Conservation (phyloP, 2,888 invertebrate species). For the Lasioglossum marginatum region DNA sequence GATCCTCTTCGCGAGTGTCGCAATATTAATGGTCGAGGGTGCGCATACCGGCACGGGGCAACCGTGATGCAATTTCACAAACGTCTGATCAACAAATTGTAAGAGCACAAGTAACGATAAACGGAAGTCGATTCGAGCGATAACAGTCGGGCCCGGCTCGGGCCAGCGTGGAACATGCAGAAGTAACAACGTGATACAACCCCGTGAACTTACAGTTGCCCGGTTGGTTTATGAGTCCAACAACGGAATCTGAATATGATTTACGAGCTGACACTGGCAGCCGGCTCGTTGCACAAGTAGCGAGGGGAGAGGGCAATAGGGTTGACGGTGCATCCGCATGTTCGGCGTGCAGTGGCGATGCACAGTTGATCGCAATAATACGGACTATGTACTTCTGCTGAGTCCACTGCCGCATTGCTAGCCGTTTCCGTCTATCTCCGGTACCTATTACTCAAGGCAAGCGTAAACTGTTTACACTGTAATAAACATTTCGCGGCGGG, state of each 20-base stretch:
- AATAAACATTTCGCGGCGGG: background rate
- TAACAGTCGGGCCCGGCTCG: slow-evolving; percentile 58
- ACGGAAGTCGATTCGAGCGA: slow-evolving; percentile 69
- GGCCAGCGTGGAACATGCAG: slow-evolving; percentile 45
- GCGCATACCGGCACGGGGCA: background rate
- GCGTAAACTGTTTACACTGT: background rate
- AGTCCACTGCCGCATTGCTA: slow-evolving; percentile 53
- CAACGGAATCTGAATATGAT: slow-evolving; percentile 78
- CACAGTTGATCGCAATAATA: slow-evolving; percentile 69
- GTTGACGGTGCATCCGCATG: slow-evolving; percentile 57
- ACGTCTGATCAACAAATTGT: slow-evolving; percentile 31
- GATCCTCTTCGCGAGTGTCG: background rate
- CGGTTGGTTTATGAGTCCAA: slow-evolving; percentile 70
- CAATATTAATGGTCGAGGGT: background rate
- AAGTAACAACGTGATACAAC: slow-evolving; percentile 51
- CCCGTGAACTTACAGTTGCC: slow-evolving; percentile 59
- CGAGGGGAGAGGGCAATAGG: background rate
- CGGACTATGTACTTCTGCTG: slow-evolving; percentile 42
- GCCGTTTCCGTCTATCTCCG: slow-evolving; percentile 45
- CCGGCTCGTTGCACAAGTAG: slow-evolving; percentile 37
- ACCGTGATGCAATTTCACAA: slow-evolving; percentile 8
- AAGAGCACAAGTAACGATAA: slow-evolving; percentile 49
- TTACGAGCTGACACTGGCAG: slow-evolving; percentile 70
- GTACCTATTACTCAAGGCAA: background rate
- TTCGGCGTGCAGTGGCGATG: slow-evolving; percentile 63